phyloP scores from a whole-genome alignment of 2,888 invertebrate species.

The Tridacna gigas region DNA sequence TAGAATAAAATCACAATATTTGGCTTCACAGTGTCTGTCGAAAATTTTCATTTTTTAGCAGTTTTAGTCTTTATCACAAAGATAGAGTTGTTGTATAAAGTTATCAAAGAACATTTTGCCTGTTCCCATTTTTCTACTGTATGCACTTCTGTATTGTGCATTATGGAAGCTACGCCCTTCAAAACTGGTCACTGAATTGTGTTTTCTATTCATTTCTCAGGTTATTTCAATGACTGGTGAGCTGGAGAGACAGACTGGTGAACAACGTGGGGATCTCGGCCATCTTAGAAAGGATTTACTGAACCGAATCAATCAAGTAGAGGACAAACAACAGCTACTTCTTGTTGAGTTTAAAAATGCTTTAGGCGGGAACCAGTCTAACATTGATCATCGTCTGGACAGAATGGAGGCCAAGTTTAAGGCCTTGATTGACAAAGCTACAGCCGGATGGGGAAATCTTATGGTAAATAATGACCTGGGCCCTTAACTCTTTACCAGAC shows the following conservation, averaged over 20 bases:
- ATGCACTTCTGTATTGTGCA: no score
- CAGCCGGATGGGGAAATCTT: slow-evolving; percentile 66
- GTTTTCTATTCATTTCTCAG: background rate
- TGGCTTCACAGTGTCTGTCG: no score
- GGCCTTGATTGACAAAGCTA: slow-evolving; percentile 75
- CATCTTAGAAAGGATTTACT: slow-evolving; percentile 78
- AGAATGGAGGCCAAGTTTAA: slow-evolving; percentile 79
- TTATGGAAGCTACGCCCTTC: no score
- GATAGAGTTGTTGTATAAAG: no score
- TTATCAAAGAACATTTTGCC: no score
- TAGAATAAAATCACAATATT: no score
- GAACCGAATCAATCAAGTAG: slow-evolving; percentile 77
- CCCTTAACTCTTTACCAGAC: no score
- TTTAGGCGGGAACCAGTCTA: slow-evolving; percentile 69
- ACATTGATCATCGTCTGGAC: slow-evolving; percentile 76
- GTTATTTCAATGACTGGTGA: slow-evolving; percentile 69
- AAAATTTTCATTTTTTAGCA: no score
- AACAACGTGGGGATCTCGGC: slow-evolving; percentile 73
- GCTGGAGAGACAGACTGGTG: slow-evolving; percentile 70
- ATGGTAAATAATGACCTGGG: slow-evolving; percentile 57
- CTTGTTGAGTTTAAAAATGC: slow-evolving; percentile 75
- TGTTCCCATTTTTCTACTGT: no score
- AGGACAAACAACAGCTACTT: slow-evolving; percentile 74
- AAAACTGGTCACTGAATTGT: no score
- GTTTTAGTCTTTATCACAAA: no score